A percentile compares a stretch with the other conserved stretches of the same genome.
These are phyloP conservation scores for Alosa alosa DNA, from an alignment of 2,113 vertebrate genomes.

Conservation along the genomic window DNA sequence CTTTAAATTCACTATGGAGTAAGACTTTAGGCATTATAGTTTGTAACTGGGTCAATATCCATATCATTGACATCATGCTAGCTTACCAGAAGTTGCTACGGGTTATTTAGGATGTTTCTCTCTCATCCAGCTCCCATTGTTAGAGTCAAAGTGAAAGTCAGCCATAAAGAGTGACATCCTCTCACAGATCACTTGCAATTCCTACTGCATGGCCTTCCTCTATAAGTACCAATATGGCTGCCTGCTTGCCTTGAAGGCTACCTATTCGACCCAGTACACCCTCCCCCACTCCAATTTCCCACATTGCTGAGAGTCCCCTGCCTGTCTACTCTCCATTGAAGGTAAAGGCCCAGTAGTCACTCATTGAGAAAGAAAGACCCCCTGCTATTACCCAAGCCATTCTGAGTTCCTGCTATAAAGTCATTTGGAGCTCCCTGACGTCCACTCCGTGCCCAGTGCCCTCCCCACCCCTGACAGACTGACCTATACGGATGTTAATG, in stretches of 20 bases:
- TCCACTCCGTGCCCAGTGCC: conserved; percentile 44
- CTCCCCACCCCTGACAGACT: conserved; percentile 30
- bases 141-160: conserved; percentile 7
- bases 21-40: no score
- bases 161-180: background rate
- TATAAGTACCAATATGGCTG: background rate
- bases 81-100: no score
- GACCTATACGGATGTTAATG: conserved; percentile 38
- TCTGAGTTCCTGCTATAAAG: conserved; percentile 75
- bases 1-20: no score
- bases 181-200: background rate
- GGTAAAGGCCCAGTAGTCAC: conserved; percentile 62
- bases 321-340: conserved; percentile 52
- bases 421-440: conserved; percentile 65
- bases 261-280: background rate
- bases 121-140: background rate
- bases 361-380: conserved; percentile 62
- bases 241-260: background rate
- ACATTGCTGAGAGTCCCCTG: conserved; percentile 41
- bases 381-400: conserved; percentile 57
- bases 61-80: background rate
- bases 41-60: background rate
- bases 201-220: background rate
- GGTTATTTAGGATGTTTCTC: background rate
- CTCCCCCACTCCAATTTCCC: conserved; percentile 37